phyloP scores from a whole-genome alignment of 1,140 invertebrate species.

The Apis laboriosa region DNA sequence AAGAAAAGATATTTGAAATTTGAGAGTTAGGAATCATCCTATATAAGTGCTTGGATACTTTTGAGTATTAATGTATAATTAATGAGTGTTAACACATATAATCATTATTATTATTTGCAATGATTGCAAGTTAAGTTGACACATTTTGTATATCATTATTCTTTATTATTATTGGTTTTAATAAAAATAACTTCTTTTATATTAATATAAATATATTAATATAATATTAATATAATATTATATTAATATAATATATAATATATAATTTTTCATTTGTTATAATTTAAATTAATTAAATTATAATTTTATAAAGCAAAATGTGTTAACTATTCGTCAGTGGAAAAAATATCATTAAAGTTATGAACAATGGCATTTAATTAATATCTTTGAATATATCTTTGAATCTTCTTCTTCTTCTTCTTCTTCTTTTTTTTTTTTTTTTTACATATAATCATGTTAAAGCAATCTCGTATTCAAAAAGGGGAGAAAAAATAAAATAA shows the following conservation, averaged over 20 bases:
- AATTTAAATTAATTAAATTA: background rate
- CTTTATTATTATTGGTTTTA: background rate
- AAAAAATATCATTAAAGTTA: background rate
- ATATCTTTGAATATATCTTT: too few relatives aligned
- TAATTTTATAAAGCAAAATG: background rate
- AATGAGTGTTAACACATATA: background rate
- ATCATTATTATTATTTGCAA: background rate
- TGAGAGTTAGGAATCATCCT: too few relatives aligned
- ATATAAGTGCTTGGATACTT: background rate
- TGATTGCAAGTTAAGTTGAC: background rate
- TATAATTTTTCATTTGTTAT: background rate
- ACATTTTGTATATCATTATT: background rate
- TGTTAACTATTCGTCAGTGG: background rate
- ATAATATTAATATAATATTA: too few relatives aligned
- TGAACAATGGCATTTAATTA: background rate
- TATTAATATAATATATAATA: too few relatives aligned
- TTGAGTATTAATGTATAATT: background rate
- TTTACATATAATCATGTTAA: constrained; percentile 3
- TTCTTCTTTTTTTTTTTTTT: background rate
- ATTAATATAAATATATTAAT: too few relatives aligned
- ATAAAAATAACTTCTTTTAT: background rate
- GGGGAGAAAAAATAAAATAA: too few relatives aligned
- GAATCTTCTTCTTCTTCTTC: background rate
- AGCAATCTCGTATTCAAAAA: background rate
- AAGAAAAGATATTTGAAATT: too few relatives aligned